Evolutionary conservation across 1,140 invertebrate species (phyloP).

Genomic region (Trichonephila inaurata): DNA sequence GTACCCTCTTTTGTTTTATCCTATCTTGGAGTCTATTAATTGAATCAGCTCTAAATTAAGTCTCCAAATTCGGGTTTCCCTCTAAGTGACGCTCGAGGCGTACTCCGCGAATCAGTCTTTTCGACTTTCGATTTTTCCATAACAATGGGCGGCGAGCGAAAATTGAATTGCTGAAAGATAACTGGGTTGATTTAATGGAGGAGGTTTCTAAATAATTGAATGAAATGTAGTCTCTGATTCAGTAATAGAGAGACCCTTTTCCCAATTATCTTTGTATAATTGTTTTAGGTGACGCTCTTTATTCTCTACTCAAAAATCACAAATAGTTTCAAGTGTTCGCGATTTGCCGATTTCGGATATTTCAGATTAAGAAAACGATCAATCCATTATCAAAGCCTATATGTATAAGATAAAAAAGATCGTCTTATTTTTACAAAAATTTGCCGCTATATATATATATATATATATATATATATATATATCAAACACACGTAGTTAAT

Average conservation of each 20-base stretch:
- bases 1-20: conserved; percentile 27
- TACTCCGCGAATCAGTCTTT: neutral
- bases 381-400: too few relatives aligned
- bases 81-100: conserved; percentile 46
- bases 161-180: conserved; percentile 52
- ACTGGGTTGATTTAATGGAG: conserved; percentile 53
- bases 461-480: too few relatives aligned
- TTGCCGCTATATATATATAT: too few relatives aligned
- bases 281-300: conserved; percentile 19
- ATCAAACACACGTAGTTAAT: too few relatives aligned
- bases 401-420: too few relatives aligned
- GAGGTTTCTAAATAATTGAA: conserved; percentile 45
- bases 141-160: conserved; percentile 41
- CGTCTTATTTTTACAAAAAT: too few relatives aligned
- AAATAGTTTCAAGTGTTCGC: neutral
- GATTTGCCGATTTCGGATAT: neutral
- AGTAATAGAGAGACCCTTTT: conserved; percentile 21
- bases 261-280: conserved; percentile 46
- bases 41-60: conserved; percentile 56
- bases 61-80: conserved; percentile 12
- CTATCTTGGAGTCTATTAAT: conserved; percentile 29
- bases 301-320: neutral
- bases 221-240: conserved; percentile 20
- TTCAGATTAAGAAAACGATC: too few relatives aligned
- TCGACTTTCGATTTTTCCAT: conserved; percentile 65